Base-by-base conservation (phyloP, 53 echinoderm and acorn worm genomes). In the Arbacia lixula region DNA sequence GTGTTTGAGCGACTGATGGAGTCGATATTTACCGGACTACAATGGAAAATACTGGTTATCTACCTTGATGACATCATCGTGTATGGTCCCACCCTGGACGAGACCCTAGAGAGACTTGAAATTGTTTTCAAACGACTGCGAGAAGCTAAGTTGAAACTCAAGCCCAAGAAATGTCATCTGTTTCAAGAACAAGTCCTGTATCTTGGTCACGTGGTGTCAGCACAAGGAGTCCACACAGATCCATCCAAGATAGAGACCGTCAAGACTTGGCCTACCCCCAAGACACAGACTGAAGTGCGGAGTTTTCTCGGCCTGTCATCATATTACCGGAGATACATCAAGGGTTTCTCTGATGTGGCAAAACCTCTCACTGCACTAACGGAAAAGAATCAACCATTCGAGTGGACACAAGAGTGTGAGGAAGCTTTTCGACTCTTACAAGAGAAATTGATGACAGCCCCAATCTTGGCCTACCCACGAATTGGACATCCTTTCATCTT, bases 1-100 rank as follows among this genome's bases (percentile, higher is more conserved):
- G 76, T 76, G 0, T 86, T 86, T 76, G 86, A 86, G 54, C 1
- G 86, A 5, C 66, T 86, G 0, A 86, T 74, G 85, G 85, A 85
- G 24, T 39, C 32, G 20, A 35, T 85, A 1, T 53, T 85, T 16
- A 30, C 60, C 14, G 72, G 85, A 38, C 61, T 63, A 14, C 86
- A 86, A 4, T 73, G 86, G 75, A 62, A 86, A 50, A 64, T 40
- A 0, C 75, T 62, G 3, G 63, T 86, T 0, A 64, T 77, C 51
- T 87, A 66, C 57, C 67, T 87, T 2, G 86, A 86, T 34, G 86
- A 86, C 22, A 34, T 86, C 1, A 63, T 86, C 17, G 75, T 86
- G 6, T 86, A 37, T 37, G 86, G 56, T 3, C 60, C 43, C 5
- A 86, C 75, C 6, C n/a, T 75, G 1, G 50, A 61, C 1, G 86